Percentiles rank a stretch among this genome's conserved stretches.
Evolutionary conservation across 2,888 invertebrate species (phyloP).

Genomic region (Deroplatys truncata): DNA sequence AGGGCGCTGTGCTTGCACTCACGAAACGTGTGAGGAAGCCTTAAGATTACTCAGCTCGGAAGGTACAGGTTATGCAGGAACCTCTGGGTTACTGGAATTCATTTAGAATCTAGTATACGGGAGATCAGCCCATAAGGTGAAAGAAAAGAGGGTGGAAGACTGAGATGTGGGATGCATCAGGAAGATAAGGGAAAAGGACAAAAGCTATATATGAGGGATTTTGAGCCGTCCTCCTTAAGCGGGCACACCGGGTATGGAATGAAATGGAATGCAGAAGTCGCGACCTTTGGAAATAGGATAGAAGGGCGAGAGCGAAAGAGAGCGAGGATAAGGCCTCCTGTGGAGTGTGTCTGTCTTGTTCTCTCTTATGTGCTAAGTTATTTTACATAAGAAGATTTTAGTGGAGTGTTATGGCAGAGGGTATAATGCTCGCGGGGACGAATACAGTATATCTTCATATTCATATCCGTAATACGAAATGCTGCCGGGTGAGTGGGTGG

Average conservation of each 20-base stretch:
- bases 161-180: background rate
- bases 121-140: background rate
- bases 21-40: background rate
- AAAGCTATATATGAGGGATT: constrained; percentile 2
- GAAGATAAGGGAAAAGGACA: background rate
- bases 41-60: background rate
- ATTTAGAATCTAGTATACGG: background rate
- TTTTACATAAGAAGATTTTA: constrained; percentile 11
- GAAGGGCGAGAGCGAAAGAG: background rate
- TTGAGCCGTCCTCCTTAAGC: background rate
- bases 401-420: background rate
- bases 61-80: background rate
- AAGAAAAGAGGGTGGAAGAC: background rate
- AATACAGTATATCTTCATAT: constrained; percentile 4
- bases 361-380: background rate
- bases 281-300: constrained; percentile 9
- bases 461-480: background rate
- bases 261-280: constrained; percentile 10
- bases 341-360: background rate
- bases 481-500: background rate
- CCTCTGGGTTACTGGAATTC: constrained; percentile 1
- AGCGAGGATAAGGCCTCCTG: background rate
- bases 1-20: too few relatives aligned
- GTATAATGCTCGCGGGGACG: background rate
- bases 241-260: background rate